Conservation (phyloP, 2,888 invertebrate genomes). For the Teleogryllus oceanicus region DNA sequence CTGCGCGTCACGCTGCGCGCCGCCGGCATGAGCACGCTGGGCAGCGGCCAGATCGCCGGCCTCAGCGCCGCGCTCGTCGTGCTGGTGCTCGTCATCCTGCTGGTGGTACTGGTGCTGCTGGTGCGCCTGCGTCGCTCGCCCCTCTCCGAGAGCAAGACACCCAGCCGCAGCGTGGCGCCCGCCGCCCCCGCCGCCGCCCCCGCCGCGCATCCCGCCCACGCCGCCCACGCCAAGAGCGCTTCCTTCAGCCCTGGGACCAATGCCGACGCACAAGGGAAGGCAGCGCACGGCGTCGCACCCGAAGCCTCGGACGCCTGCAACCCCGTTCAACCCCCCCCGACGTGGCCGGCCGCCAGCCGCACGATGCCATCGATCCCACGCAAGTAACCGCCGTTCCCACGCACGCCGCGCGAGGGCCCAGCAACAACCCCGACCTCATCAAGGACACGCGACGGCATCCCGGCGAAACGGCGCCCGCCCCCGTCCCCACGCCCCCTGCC, state of each 20-base stretch:
- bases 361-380: neutral
- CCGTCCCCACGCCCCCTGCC: conserved; percentile 49
- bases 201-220: conserved; percentile 39
- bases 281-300: conserved; percentile 43
- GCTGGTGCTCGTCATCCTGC: conserved; percentile 69
- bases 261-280: conserved; percentile 41
- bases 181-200: conserved; percentile 41
- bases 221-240: conserved; percentile 31
- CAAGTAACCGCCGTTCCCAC: conserved; percentile 55
- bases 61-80: conserved; percentile 77
- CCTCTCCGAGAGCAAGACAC: conserved; percentile 71
- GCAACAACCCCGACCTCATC: conserved; percentile 79
- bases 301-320: conserved; percentile 55
- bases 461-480: neutral
- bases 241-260: conserved; percentile 31
- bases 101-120: conserved; percentile 69
- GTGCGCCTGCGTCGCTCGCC: conserved; percentile 71
- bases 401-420: conserved; percentile 51
- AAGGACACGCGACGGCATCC: conserved; percentile 61
- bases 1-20: conserved; percentile 73
- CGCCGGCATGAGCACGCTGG: conserved; percentile 76
- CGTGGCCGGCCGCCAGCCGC: conserved; percentile 57
- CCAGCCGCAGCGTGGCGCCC: conserved; percentile 68
- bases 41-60: conserved; percentile 81
- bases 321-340: conserved; percentile 69